A percentile compares a stretch with the other conserved stretches of the same genome.
Conservation (phyloP, 2,113 vertebrate species). For the Gadus macrocephalus region DNA sequence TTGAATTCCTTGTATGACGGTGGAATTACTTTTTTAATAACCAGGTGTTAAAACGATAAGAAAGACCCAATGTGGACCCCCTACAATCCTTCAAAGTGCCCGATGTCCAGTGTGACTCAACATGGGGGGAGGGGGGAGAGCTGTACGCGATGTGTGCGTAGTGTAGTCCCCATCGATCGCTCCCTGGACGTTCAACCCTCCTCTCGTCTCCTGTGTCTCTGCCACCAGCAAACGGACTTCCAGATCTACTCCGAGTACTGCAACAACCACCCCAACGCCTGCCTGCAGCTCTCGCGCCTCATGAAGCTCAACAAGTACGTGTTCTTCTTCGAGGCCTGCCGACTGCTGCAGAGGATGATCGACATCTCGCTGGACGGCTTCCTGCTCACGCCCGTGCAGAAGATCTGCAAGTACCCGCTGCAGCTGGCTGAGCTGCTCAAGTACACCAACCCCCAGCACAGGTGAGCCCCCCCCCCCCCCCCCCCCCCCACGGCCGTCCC, state of each 20-base stretch:
- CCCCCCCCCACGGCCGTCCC: no score
- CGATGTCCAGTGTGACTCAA: no score
- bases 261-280: slow-evolving; percentile 96
- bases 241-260: slow-evolving; percentile 98
- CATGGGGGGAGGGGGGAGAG: no score
- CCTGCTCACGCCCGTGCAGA: slow-evolving; percentile 92
- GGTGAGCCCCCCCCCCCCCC: slow-evolving; percentile 56
- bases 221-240: slow-evolving; percentile 88
- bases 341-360: slow-evolving; percentile 94
- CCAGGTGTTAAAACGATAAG: no score
- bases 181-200: not conserved
- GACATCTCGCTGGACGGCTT: slow-evolving; percentile 95
- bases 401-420: slow-evolving; percentile 97
- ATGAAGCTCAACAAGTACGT: slow-evolving; percentile 91
- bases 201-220: not conserved
- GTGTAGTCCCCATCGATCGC: not conserved
- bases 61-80: no score
- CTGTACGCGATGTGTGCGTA: no score
- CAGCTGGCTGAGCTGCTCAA: slow-evolving; percentile 94
- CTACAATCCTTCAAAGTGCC: no score
- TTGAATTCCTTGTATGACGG: no score
- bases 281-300: slow-evolving; percentile 85
- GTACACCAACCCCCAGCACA: slow-evolving; percentile 93
- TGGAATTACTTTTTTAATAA: no score
- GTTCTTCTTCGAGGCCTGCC: slow-evolving; percentile 95